These are phyloP conservation scores for Poecilus cupreus DNA, from an alignment of 2,888 invertebrate species.

Conservation along the genomic window DNA sequence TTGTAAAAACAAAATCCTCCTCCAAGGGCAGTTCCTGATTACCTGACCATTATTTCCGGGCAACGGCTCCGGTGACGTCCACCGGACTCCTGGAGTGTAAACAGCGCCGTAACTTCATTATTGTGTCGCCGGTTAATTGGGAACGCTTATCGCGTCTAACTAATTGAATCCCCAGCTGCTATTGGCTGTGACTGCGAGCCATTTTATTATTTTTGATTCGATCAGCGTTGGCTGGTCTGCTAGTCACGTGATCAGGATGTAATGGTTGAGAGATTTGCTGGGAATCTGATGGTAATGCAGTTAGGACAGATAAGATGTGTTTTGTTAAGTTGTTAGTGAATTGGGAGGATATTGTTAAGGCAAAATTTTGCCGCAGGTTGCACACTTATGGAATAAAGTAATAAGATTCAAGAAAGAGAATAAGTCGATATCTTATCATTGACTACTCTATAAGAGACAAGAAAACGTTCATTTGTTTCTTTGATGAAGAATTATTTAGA, in stretches of 20 bases:
- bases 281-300: neutral
- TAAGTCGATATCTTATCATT: too few relatives aligned
- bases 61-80: conserved; percentile 35
- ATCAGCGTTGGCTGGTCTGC: conserved; percentile 5
- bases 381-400: too few relatives aligned
- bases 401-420: too few relatives aligned
- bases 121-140: conserved; percentile 52
- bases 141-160: conserved; percentile 52
- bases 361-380: neutral
- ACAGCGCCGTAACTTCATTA: conserved; percentile 53
- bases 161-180: conserved; percentile 52
- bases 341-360: neutral
- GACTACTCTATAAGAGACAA: too few relatives aligned
- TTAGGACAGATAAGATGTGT: conserved; percentile 1
- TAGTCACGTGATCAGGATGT: conserved; percentile 37
- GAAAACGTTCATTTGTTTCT: too few relatives aligned
- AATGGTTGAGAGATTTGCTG: neutral
- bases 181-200: neutral
- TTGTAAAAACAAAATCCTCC: conserved; percentile 16
- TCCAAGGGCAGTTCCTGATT: conserved; percentile 32
- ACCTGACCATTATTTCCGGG: conserved; percentile 56
- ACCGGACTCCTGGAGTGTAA: conserved; percentile 17
- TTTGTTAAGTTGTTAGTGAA: neutral
- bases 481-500: too few relatives aligned
- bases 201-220: conserved; percentile 47